Conservation (phyloP, 2,888 invertebrate genomes). For the Keiferia lycopersicella region DNA sequence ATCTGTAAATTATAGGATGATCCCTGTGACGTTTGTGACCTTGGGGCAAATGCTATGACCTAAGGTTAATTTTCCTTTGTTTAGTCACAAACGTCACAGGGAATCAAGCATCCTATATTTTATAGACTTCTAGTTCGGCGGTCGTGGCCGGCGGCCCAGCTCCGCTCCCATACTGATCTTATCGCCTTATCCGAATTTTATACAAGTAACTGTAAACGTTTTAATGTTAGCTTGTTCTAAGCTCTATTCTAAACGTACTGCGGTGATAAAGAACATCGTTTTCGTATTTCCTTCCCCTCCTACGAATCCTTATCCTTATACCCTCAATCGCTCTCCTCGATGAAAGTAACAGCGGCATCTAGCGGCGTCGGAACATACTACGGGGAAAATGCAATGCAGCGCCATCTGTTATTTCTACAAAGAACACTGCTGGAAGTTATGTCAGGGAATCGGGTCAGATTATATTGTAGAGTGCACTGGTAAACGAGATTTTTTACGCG, state of each 20-base stretch:
- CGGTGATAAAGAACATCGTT: slow-evolving; percentile 2
- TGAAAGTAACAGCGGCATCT: background rate
- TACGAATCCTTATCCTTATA: background rate
- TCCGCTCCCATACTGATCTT: slow-evolving; percentile 46
- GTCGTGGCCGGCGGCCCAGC: background rate
- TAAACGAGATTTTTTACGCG: no score
- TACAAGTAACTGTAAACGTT: slow-evolving; percentile 47
- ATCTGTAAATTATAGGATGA: no score
- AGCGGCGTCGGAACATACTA: background rate
- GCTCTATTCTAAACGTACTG: slow-evolving; percentile 14
- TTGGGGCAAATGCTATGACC: no score
- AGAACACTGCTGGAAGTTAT: no score
- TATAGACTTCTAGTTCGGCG: background rate
- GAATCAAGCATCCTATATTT: no score
- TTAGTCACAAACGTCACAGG: no score
- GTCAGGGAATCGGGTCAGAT: no score
- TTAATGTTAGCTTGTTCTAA: slow-evolving; percentile 28
- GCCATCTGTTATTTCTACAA: no score
- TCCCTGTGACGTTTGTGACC: no score
- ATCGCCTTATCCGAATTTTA: slow-evolving; percentile 64
- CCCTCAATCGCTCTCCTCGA: background rate
- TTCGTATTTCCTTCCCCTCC: background rate
- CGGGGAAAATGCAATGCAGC: background rate
- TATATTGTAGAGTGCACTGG: no score
- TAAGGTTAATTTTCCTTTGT: no score